These are phyloP conservation scores for Eurytoma californica DNA, from an alignment of 2,888 invertebrate species.

Conservation along the genomic window DNA sequence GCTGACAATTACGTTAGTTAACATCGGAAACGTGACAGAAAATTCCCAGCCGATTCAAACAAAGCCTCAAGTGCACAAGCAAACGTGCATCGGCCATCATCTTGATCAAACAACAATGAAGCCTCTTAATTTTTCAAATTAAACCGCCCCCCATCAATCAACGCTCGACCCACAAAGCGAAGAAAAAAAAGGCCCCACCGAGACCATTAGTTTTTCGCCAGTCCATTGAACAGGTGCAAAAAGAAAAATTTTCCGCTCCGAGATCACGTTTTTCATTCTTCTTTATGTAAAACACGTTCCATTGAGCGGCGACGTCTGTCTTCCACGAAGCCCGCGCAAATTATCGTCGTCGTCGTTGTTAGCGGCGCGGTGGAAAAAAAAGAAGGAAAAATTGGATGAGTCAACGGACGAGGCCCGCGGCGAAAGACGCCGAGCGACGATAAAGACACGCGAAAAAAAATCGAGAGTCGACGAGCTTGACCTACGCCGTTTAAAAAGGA, in stretches of 20 bases:
- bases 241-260: neutral
- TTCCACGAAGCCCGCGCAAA: slow-evolving; percentile 13
- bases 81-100: neutral
- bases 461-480: slow-evolving; percentile 15
- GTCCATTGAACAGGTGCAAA: too few relatives aligned
- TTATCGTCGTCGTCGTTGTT: slow-evolving; percentile 2
- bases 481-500: slow-evolving; percentile 17
- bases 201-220: too few relatives aligned
- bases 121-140: neutral
- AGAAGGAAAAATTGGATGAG: slow-evolving; percentile 8
- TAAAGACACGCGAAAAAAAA: neutral
- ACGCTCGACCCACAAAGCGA: too few relatives aligned
- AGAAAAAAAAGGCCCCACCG: neutral
- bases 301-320: slow-evolving; percentile 6
- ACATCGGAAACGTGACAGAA: too few relatives aligned
- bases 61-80: too few relatives aligned
- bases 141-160: too few relatives aligned
- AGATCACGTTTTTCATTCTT: slow-evolving; percentile 1
- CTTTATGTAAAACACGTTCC: slow-evolving; percentile 20
- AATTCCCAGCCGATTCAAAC: too few relatives aligned
- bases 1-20: too few relatives aligned
- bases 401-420: neutral
- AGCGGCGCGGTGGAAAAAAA: neutral
- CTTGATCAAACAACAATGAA: slow-evolving; percentile 1
- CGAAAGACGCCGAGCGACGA: neutral